Evolutionary conservation across 2,888 invertebrate genomes (phyloP), one percentile per base, ranked within the genome.

Genomic region (Unio delphinus): DNA sequence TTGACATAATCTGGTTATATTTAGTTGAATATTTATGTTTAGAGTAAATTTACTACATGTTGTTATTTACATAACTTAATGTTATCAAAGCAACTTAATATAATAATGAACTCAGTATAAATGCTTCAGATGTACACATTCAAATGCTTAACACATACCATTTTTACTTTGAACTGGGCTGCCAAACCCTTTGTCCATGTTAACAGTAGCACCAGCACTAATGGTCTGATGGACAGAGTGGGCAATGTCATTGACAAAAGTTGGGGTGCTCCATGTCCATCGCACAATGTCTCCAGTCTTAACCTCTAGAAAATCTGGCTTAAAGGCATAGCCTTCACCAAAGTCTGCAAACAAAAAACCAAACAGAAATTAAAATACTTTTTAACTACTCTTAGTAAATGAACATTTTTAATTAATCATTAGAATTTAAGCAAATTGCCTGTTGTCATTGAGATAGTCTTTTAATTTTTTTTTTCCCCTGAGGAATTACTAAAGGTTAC

Each of bases 241-340:
- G 23, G 56, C 65, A 23, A 79, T 69, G 60, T 76, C 67, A 6
- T 58, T 55, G 17, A 81, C 66, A 64, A 72, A 79, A 1, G 61
- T 58, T n/a, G 80, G 75, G 18, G 75, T 79, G n/a, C 68, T 64
- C 83, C 83, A 84, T 11, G 34, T 56, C 79, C 79, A 82, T 3
- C 64, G 67, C 17, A 83, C 78, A 60, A 74, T 77, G 61, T 83
- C 84, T 30, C 84, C 84, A 6, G 68, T 71, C 5, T 65, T 67
- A 11, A 82, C 67, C 2, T 65, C 60, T 8, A 75, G 28, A 4
- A 74, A 71, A 8, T 76, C 73, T 55, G 78, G 75, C 23, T 82
- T 77, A 75, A 78, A 84, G n/a, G 77, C 82, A 64, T 82, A 83
- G 55, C 75, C 81, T 6, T 67, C 62, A 20, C 81, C 80, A 62